Evolutionary conservation across 2,113 vertebrate species (phyloP).

Genomic region (Nesogale talazaci): DNA sequence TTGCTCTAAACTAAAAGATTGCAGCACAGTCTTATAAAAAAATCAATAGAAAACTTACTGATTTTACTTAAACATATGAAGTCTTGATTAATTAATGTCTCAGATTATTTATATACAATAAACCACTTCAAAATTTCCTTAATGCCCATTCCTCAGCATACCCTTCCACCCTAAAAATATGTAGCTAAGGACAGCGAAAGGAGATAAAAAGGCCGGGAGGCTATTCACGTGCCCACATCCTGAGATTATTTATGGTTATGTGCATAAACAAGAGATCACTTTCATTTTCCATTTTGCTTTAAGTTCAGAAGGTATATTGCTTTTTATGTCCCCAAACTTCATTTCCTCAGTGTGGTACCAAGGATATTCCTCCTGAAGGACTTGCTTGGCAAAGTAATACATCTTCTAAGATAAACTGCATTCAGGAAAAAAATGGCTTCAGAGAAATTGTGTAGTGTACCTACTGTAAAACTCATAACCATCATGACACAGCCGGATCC

Average conservation of each 20-base stretch:
- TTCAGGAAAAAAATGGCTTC: constrained; percentile 59
- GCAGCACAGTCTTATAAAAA: too few species aligned
- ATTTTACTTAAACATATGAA: background rate
- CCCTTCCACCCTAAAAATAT: background rate
- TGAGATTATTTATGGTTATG: constrained; percentile 65
- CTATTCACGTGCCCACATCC: background rate
- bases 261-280: constrained; percentile 71
- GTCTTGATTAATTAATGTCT: background rate
- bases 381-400: constrained; percentile 73
- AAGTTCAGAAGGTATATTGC: constrained; percentile 68
- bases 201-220: constrained; percentile 12
- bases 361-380: constrained; percentile 72
- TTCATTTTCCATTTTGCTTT: constrained; percentile 66
- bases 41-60: too few species aligned
- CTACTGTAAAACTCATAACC: constrained; percentile 69
- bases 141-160: too few species aligned
- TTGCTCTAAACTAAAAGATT: background rate
- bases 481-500: constrained; percentile 53
- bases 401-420: constrained; percentile 74
- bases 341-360: constrained; percentile 69
- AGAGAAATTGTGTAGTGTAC: constrained; percentile 52
- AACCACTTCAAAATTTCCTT: constrained; percentile 34
- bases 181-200: constrained; percentile 17
- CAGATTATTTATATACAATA: constrained; percentile 15
- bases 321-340: constrained; percentile 65